Evolutionary conservation across 2,113 vertebrate species (phyloP).

Genomic region (Ellobius talpinus): DNA sequence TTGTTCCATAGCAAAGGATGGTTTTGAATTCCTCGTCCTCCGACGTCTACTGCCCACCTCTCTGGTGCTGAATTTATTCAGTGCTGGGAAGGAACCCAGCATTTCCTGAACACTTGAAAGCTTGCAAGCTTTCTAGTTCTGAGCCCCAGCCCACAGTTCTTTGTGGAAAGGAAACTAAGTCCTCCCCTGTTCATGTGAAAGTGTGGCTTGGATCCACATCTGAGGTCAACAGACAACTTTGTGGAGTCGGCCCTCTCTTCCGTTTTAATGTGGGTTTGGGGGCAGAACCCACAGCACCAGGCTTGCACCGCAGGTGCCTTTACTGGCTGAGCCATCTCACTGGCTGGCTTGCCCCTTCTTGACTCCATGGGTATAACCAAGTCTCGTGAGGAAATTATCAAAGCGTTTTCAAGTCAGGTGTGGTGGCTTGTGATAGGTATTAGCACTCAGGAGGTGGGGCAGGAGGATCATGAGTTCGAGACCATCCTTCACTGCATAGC

Average conservation of each 20-base stretch:
- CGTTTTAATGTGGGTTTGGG: not conserved
- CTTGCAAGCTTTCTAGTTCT: not conserved
- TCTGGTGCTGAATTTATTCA: not conserved
- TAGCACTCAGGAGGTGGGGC: not conserved
- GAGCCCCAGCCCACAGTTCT: not conserved
- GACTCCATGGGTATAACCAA: not conserved
- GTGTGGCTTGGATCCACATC: not conserved
- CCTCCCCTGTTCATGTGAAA: not conserved
- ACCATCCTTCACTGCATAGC: not conserved
- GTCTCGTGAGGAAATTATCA: not conserved
- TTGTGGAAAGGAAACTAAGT: not conserved
- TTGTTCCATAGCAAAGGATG: not conserved
- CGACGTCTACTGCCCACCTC: not conserved
- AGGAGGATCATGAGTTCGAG: not conserved
- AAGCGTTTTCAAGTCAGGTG: not conserved
- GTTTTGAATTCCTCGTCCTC: not conserved
- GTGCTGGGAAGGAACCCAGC: not conserved
- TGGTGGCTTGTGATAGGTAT: not conserved
- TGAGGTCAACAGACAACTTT: not conserved
- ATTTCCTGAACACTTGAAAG: not conserved
- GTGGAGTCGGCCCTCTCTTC: not conserved
- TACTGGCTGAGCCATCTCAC: not conserved
- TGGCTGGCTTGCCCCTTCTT: not conserved
- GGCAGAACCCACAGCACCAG: too few relatives aligned
- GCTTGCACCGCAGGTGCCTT: not conserved